Base-by-base conservation (phyloP, 2,888 invertebrate species). In the Catocala sponsa region DNA sequence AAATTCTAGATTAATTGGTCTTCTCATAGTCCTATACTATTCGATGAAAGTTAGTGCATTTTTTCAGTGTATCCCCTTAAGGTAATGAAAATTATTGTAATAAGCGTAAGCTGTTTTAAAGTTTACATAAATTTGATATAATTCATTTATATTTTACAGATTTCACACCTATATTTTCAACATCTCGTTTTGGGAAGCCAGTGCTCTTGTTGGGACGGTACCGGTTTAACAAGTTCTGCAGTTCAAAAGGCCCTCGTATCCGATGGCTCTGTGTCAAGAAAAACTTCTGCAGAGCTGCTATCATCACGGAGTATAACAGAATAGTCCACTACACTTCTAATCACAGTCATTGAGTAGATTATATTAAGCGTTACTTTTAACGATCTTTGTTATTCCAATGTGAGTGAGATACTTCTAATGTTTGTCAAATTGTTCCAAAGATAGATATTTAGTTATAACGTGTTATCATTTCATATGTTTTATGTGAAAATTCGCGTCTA, bases 111-210 rank as follows among this genome's bases (percentile, higher is more conserved):
- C 9, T 38, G 35, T 42, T 11, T 42, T 42, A 42, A n/a, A 42
- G 10, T n/a, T n/a, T 9, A 42, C 10, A 38, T 38, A 44, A n/a
- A n/a, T 35, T 35, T 43, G 35, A 7, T 13, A 13, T 13, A 12
- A 38, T 50, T 6, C 43, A 5, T 9, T 44, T 15, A 46, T 46
- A 48, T 50, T 55, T 52, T 47, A 38, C 61, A 61, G 65, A 32
- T 51, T 15, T 33, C 55, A 74, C 6, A 47, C 76, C 43, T 72
- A 72, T 53, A 58, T 79, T 9, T 65, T 25, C 33, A n/a, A 59
- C 55, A 9, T 87, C 89, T 2, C 78, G 84, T 1, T 83, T 50
- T 46, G 89, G 89, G 1, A 85, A 82, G 7, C 83, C 80, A n/a
- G 82, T 82, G 12, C 70, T 86, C 10, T 53, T 74, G 46, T 52